These are phyloP conservation scores for Barbus barbus DNA, from an alignment of 2,113 vertebrate species.

Conservation along the genomic window DNA sequence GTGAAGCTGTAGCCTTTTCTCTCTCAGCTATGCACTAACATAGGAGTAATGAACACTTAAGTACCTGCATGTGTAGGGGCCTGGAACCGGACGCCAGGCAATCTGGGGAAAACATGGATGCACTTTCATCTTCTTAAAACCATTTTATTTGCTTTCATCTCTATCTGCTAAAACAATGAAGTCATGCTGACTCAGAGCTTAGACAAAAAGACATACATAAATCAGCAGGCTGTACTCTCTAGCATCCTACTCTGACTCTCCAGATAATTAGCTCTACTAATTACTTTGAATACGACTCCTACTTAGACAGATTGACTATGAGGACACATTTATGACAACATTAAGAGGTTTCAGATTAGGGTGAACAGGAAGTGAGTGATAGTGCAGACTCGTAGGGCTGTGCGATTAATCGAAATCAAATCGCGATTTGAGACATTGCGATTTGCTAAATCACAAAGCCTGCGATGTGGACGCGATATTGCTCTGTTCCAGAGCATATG, in stretches of 20 bases:
- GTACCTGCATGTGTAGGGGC: background rate
- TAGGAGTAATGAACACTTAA: slow-evolving; percentile 32
- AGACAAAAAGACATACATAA: background rate
- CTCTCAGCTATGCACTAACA: slow-evolving; percentile 18
- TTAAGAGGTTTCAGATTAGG: slow-evolving; percentile 3
- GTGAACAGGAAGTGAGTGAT: slow-evolving; percentile 4
- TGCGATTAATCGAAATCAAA: too few relatives aligned
- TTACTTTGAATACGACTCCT: slow-evolving; percentile 11
- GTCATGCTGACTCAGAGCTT: background rate
- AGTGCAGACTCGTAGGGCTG: too few relatives aligned
- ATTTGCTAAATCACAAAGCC: too few relatives aligned
- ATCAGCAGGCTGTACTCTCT: background rate
- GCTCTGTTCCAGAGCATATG: too few relatives aligned
- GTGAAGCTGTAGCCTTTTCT: background rate
- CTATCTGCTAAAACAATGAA: background rate
- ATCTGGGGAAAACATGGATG: background rate
- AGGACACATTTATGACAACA: slow-evolving; percentile 3
- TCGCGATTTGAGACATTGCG: too few relatives aligned
- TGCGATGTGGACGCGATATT: too few relatives aligned
- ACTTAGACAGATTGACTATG: slow-evolving; percentile 25
- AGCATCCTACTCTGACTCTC: slow-evolving; percentile 19
- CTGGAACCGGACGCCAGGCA: background rate
- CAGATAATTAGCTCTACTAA: slow-evolving; percentile 37
- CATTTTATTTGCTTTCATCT: slow-evolving; percentile 14
- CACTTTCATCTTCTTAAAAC: slow-evolving; percentile 3